A percentile compares a stretch with the other conserved stretches of the same genome.
phyloP scores from a whole-genome alignment of 2,888 invertebrate species.

The Rhagium mordax region DNA sequence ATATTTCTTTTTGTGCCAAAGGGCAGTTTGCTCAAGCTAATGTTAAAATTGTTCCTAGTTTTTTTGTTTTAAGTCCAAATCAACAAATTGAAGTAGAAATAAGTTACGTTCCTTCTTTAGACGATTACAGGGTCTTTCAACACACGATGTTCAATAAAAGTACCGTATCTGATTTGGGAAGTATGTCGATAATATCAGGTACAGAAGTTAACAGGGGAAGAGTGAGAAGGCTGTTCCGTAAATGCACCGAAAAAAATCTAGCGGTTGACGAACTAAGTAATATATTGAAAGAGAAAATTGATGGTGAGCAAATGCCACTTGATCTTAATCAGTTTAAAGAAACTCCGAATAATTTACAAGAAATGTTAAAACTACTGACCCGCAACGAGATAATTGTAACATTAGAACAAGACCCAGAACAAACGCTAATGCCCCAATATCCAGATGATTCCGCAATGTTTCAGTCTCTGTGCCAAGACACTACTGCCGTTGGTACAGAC shows the following conservation, averaged over 20 bases:
- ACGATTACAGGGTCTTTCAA: constrained; percentile 61
- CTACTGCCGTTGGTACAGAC: constrained; percentile 37
- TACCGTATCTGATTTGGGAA: constrained; percentile 64
- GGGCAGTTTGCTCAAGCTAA: constrained; percentile 56
- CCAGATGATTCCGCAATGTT: constrained; percentile 64
- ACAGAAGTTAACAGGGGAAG: constrained; percentile 65
- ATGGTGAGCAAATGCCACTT: constrained; percentile 60
- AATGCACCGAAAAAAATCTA: constrained; percentile 54
- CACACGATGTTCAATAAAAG: constrained; percentile 47
- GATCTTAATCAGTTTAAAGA: constrained; percentile 64
- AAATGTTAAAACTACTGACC: constrained; percentile 59
- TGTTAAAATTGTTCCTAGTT: constrained; percentile 60
- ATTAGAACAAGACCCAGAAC: constrained; percentile 65
- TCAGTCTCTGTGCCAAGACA: constrained; percentile 61
- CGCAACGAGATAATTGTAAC: constrained; percentile 64
- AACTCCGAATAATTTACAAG: constrained; percentile 56
- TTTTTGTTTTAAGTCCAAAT: constrained; percentile 61
- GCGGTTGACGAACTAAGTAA: constrained; percentile 54
- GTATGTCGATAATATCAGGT: constrained; percentile 63
- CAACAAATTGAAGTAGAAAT: constrained; percentile 60
- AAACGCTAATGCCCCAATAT: constrained; percentile 61
- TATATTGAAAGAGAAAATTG: constrained; percentile 57
- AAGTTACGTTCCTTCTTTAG: constrained; percentile 60
- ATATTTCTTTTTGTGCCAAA: constrained; percentile 59
- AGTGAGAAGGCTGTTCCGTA: constrained; percentile 60